Conservation (phyloP, 2,888 invertebrate species). For the Ceriagrion tenellum region DNA sequence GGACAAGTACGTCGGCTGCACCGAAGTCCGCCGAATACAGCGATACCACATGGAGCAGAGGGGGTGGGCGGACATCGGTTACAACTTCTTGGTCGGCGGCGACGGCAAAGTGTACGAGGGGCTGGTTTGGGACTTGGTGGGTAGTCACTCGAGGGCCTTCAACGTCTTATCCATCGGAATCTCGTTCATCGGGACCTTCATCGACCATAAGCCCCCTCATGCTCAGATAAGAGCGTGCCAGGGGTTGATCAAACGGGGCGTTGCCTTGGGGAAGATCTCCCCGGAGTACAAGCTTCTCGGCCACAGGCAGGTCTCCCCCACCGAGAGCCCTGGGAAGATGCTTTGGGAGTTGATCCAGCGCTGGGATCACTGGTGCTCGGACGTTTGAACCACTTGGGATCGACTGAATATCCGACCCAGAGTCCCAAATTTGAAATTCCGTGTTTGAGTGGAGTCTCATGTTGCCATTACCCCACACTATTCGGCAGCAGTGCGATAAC, state of each 20-base stretch:
- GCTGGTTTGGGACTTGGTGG: constrained; percentile 78
- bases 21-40: constrained; percentile 76
- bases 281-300: constrained; percentile 79
- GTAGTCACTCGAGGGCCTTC: constrained; percentile 77
- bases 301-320: constrained; percentile 80
- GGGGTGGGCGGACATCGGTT: constrained; percentile 77
- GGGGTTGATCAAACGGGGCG: constrained; percentile 78
- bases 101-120: constrained; percentile 79
- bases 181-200: constrained; percentile 59
- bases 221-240: constrained; percentile 77
- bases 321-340: constrained; percentile 75
- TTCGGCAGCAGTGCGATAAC: no score
- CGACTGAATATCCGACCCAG: no score
- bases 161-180: constrained; percentile 75
- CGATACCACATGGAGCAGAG: constrained; percentile 76
- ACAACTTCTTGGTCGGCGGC: constrained; percentile 79
- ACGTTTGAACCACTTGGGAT: neutral
- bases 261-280: constrained; percentile 78
- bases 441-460: no score
- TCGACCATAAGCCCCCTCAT: neutral
- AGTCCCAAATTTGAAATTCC: no score
- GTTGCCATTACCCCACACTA: no score
- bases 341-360: constrained; percentile 72
- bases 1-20: constrained; percentile 74
- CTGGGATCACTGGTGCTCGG: constrained; percentile 71